Base-by-base conservation (phyloP, 2,888 invertebrate species). In the Cryptus armator region DNA sequence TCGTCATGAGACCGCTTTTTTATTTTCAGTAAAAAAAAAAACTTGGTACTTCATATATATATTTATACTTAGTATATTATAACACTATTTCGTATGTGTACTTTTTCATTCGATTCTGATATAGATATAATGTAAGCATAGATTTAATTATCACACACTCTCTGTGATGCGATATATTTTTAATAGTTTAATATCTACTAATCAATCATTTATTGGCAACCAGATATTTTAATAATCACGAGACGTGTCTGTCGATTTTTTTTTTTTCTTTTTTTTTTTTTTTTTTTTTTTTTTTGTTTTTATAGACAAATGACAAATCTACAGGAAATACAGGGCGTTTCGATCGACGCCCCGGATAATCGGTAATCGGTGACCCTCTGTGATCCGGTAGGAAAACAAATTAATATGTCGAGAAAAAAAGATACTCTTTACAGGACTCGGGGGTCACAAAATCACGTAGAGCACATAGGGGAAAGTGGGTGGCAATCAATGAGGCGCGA, bases 1-100 rank as follows among this genome's bases (percentile, higher is more conserved):
- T 85, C 79, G 81, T 80, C 82, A 68, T 72, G 77, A 81, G 66
- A 76, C 75, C 84, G 81, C 86, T 86, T 85, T 84, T 71, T 84
- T 74, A 32, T 46, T 59, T 64, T 46, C 48, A 59, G 44, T 44
- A 62, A 37, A 2, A 68, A 74, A 62, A 32, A 2, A 70, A 68
- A 74, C 46, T 74, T 81, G 67, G 46, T 32, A 29, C 62, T 51
- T 59, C 67, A 10, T 64, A 70, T 32, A 37, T 44, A 81, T 51
- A 70, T 56, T 12, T 64, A 71, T 66, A 19, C 0, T 19, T 19
- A 19, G 43, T 12, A 78, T 48, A 46, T 68, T 37, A 37, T 37
- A 37, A 44, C 24, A 46, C 44, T 70, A 19, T 70, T 3, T 44
- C 51, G 19, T 48, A 46, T 71, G 10, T 19, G 53, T 53, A 51